phyloP scores from a whole-genome alignment of 2,113 vertebrate genomes.

The Chlorodrepanis virens region DNA sequence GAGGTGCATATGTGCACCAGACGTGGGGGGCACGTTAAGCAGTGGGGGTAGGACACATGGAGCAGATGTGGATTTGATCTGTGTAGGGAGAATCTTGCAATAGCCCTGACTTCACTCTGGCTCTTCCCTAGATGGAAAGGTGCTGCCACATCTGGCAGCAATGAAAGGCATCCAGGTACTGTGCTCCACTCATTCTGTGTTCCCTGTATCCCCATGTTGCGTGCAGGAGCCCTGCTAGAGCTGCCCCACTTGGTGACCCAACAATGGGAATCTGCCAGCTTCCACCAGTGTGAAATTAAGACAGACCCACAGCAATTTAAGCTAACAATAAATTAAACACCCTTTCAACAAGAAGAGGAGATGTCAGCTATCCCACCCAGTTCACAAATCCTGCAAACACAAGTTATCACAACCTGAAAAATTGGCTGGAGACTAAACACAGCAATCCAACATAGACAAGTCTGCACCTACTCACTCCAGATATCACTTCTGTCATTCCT shows the following conservation, averaged over 20 bases:
- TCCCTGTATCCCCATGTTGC: too few relatives aligned
- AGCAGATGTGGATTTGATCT: background rate
- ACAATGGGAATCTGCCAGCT: background rate
- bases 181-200: too few relatives aligned
- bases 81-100: background rate
- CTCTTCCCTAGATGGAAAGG: background rate
- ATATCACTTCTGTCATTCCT: background rate
- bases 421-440: background rate
- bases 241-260: background rate
- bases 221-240: too few relatives aligned
- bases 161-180: background rate
- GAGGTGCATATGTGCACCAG: background rate
- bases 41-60: background rate
- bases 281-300: background rate
- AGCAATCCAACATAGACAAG: background rate
- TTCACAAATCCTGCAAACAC: background rate
- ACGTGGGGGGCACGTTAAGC: background rate
- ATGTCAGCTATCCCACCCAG: background rate
- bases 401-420: background rate
- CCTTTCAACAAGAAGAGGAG: background rate
- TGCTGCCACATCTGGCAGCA: background rate
- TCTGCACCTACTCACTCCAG: background rate
- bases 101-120: background rate
- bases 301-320: background rate
- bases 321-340: background rate